phyloP scores from a whole-genome alignment of 2,888 invertebrate species.

The Mycalesis mineus region DNA sequence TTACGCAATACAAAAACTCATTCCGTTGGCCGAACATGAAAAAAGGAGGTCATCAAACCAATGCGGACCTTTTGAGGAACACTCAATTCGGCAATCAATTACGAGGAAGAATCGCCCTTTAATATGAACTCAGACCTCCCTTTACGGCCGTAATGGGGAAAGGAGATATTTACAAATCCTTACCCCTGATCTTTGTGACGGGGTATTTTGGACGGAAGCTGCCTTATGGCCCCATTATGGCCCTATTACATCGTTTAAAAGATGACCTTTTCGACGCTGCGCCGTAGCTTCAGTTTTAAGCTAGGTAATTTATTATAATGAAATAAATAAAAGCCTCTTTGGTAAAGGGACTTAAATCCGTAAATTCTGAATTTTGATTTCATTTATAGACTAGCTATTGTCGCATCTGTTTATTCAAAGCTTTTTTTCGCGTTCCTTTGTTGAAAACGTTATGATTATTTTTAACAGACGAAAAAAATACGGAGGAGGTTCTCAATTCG shows the following conservation, averaged over 20 bases:
- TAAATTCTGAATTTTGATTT: no score
- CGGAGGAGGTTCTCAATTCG: no score
- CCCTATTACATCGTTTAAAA: background rate
- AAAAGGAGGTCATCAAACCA: conserved; percentile 33
- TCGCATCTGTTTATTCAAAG: no score
- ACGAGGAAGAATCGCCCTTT: conserved; percentile 31
- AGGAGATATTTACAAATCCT: conserved; percentile 10
- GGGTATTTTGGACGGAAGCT: conserved; percentile 2
- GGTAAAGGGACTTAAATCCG: no score
- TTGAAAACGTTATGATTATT: no score
- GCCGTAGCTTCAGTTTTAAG: no score
- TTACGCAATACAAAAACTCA: conserved; percentile 16
- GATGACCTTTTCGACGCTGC: background rate
- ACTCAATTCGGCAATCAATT: conserved; percentile 34
- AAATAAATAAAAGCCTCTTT: background rate
- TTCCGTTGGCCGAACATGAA: conserved; percentile 13
- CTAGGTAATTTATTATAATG: background rate
- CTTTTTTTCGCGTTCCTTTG: no score
- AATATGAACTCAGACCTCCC: conserved; percentile 31
- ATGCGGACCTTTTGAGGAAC: conserved; percentile 25
- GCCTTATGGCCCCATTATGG: conserved; percentile 2
- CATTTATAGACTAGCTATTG: no score
- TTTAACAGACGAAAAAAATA: no score
- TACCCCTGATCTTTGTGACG: conserved; percentile 10
- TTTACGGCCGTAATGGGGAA: conserved; percentile 28